Conservation (phyloP, 2,113 vertebrate species). For the Gavialis gangeticus region DNA sequence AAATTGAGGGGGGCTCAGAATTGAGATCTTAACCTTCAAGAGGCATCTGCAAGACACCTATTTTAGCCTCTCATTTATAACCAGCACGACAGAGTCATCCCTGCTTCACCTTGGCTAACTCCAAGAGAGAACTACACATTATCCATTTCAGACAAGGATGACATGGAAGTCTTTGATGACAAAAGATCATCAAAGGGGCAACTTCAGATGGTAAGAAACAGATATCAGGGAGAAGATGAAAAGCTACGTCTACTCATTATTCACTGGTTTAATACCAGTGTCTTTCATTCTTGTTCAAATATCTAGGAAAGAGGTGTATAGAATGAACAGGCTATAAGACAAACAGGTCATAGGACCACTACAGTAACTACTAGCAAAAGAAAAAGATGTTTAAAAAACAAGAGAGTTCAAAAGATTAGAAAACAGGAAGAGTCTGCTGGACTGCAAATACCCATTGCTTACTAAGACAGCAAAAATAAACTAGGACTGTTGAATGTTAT, state of each 20-base stretch:
- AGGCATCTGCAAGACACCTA: neutral
- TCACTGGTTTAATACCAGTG: neutral
- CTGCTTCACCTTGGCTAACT: neutral
- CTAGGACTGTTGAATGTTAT: neutral
- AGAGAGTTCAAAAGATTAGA: neutral
- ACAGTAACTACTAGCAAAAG: slow-evolving; percentile 4
- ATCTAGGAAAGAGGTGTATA: neutral
- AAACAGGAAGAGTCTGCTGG: neutral
- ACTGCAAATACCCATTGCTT: neutral
- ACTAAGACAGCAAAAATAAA: neutral
- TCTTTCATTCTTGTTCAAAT: neutral
- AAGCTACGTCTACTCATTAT: neutral
- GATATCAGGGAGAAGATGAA: neutral
- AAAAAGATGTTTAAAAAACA: neutral
- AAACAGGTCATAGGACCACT: neutral
- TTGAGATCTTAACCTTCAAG: neutral
- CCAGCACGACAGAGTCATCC: neutral
- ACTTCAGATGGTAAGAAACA: neutral
- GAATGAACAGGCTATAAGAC: neutral
- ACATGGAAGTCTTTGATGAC: neutral
- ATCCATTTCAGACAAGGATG: neutral
- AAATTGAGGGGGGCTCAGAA: too few relatives aligned
- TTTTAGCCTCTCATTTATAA: neutral
- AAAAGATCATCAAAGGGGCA: neutral
- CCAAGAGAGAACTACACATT: neutral